Conservation (phyloP, 2,797 vertebrate genomes). For the Hozukius guyotensis region DNA sequence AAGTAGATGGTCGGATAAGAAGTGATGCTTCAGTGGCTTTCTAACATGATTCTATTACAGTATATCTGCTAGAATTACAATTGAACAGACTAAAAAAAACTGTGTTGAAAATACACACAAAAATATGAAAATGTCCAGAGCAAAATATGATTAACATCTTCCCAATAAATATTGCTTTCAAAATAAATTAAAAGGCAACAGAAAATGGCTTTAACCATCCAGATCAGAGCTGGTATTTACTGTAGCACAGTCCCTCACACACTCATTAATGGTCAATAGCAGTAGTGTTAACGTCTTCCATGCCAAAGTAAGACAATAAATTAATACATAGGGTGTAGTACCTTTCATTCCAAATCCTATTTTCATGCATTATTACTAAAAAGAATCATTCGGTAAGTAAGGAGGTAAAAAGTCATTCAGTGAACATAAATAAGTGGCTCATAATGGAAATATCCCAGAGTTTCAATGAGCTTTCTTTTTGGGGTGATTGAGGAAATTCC, state of each 20-base stretch:
- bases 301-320: constrained; percentile 58
- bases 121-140: constrained; percentile 19
- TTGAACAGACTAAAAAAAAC: constrained; percentile 5
- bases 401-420: constrained; percentile 57
- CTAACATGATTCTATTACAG: constrained; percentile 35
- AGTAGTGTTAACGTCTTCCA: constrained; percentile 45
- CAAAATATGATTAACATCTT: constrained; percentile 25
- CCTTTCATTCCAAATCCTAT: constrained; percentile 53
- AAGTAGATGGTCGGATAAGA: constrained; percentile 20
- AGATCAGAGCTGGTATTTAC: constrained; percentile 26
- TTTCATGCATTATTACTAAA: constrained; percentile 71
- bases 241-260: constrained; percentile 17
- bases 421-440: constrained; percentile 44
- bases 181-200: constrained; percentile 60
- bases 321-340: constrained; percentile 48
- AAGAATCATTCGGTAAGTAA: constrained; percentile 49
- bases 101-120: constrained; percentile 14
- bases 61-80: constrained; percentile 20
- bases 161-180: constrained; percentile 62
- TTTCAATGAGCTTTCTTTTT: constrained; percentile 30
- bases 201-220: constrained; percentile 41
- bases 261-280: neutral
- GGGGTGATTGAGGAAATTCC: neutral
- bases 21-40: constrained; percentile 10
- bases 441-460: constrained; percentile 52